phyloP scores from a whole-genome alignment of 2,888 invertebrate genomes.

The Spisula subtruncata region DNA sequence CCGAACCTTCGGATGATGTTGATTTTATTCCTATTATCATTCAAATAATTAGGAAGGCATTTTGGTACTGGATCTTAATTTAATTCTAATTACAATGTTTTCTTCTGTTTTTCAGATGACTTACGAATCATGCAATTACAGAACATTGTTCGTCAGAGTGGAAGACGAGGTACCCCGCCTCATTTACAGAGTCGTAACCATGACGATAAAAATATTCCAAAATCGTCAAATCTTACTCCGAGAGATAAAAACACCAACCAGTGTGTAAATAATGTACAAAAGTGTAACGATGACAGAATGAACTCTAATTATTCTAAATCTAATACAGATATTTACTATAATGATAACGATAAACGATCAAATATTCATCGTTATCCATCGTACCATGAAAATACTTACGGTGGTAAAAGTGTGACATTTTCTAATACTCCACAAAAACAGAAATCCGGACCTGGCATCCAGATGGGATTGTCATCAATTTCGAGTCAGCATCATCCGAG shows the following conservation, averaged over 20 bases:
- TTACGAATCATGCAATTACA: conserved; percentile 68
- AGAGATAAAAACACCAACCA: conserved; percentile 59
- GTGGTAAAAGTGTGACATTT: conserved; percentile 52
- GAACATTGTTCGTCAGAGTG: conserved; percentile 67
- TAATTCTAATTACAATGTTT: background rate
- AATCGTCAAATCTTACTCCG: conserved; percentile 58
- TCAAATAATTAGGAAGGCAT: too few relatives aligned
- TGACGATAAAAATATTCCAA: conserved; percentile 48
- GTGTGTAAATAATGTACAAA: conserved; percentile 61
- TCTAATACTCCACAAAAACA: conserved; percentile 46
- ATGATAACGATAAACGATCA: conserved; percentile 44
- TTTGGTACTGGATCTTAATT: background rate
- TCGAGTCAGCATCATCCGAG: conserved; percentile 57
- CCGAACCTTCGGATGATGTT: background rate
- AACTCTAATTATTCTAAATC: conserved; percentile 58
- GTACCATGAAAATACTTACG: conserved; percentile 55
- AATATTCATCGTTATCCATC: conserved; percentile 61
- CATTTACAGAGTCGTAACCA: conserved; percentile 54
- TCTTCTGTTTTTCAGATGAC: conserved; percentile 71
- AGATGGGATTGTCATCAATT: conserved; percentile 72
- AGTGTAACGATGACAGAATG: conserved; percentile 58
- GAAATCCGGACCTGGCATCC: conserved; percentile 68
- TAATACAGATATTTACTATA: conserved; percentile 56
- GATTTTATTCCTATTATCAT: too few relatives aligned
- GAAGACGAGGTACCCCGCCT: conserved; percentile 73